Base-by-base conservation (phyloP, 2,888 invertebrate genomes). In the Pegoplata infirma region DNA sequence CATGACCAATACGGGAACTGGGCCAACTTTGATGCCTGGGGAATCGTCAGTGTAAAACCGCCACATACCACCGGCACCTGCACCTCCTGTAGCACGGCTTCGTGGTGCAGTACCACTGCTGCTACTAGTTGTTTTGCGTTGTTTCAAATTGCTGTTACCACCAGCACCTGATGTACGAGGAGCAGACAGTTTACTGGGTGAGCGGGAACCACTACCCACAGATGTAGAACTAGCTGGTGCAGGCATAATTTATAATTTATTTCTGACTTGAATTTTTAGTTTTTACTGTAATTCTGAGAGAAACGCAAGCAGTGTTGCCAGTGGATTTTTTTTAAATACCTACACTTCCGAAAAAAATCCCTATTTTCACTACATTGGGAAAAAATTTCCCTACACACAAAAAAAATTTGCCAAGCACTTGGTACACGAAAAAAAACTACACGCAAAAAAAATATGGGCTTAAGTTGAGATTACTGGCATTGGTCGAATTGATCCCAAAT, bases 41-140 rank as follows among this genome's bases (percentile, higher is more conserved):
- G 99, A 99, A 90, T 99, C 99, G 89, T 99, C 99, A 56, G 99
- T 99, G 91, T 99, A 99, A 91, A 99, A 99, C 86, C 98, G 94
- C 99, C 99, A 99, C 98, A 99, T 98, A 82, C 98, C 98, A 86
- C 98, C 98, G 81, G 96, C 95, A 83, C 95, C 95, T 67, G 96
- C 94, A 32, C 95, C 95, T 51, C 95, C 95, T 81, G 93, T 94
- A 76, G 95, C 92, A 88, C 93, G 94, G 85, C 95, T 92, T 58
- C 94, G 93, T 23, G 95, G 92, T 44, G 95, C 93, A 16, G 89
- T 88, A 14, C 91, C 90, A 44, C 93, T 92, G 91, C 92, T 96
- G 10, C 49, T 63, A 23, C 53, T 66, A 40, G 95, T 93, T 6
- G 93, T 92, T 91, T 93, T 96, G 85, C 93, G 93, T 90, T 92